Evolutionary conservation across 2,888 invertebrate species (phyloP).

Genomic region (Tanaodytes sp.): DNA sequence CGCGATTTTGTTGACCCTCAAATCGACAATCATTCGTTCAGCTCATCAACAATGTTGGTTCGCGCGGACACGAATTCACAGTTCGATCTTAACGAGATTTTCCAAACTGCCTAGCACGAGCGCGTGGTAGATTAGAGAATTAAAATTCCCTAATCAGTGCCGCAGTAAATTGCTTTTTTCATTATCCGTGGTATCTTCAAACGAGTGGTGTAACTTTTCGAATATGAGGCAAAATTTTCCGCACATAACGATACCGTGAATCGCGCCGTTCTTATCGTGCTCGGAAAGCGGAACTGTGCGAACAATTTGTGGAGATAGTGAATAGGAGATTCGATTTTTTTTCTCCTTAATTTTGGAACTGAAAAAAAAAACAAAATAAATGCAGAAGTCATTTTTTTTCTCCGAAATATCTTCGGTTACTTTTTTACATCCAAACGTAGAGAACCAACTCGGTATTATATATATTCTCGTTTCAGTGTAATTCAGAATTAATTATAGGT

Average conservation of each 20-base stretch:
- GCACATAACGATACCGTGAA: slow-evolving; percentile 41
- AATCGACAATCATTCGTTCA: slow-evolving; percentile 41
- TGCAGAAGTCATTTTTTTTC: no score
- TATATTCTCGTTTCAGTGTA: no score
- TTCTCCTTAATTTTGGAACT: no score
- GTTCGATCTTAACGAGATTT: slow-evolving; percentile 37
- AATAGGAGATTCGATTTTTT: slow-evolving; percentile 17
- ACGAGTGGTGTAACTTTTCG: slow-evolving; percentile 33
- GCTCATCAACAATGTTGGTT: slow-evolving; percentile 31
- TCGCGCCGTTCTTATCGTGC: slow-evolving; percentile 36
- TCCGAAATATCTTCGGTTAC: no score
- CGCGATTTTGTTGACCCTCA: no score
- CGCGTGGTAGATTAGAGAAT: no score
- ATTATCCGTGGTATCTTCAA: slow-evolving; percentile 30
- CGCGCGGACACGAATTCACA: slow-evolving; percentile 21
- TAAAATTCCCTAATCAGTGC: slow-evolving; percentile 30
- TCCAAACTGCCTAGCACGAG: slow-evolving; percentile 16
- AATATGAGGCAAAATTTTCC: slow-evolving; percentile 41
- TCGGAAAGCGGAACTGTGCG: slow-evolving; percentile 44
- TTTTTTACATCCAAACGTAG: no score
- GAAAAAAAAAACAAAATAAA: no score
- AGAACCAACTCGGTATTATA: no score
- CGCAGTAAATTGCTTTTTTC: slow-evolving; percentile 43
- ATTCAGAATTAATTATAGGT: no score
- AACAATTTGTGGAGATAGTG: slow-evolving; percentile 36